Percentiles rank a stretch among this genome's conserved stretches.
Conservation (phyloP, 2,888 invertebrate species). For the Netelia melanura region DNA sequence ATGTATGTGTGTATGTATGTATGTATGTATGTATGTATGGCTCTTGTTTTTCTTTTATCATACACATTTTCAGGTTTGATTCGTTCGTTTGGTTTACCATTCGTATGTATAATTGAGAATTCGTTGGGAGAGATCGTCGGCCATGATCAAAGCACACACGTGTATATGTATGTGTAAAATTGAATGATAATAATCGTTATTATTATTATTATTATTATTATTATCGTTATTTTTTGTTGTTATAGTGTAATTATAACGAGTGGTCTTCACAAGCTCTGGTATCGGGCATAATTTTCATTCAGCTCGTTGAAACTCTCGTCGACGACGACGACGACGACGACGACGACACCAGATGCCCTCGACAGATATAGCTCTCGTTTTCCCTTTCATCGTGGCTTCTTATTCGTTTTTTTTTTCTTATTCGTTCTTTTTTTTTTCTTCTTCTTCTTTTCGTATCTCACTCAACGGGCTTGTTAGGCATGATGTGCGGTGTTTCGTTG, state of each 20-base stretch:
- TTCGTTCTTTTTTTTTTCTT: neutral
- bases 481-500: neutral
- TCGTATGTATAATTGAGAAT: neutral
- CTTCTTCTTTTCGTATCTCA: neutral
- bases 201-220: neutral
- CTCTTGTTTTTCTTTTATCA: constrained; percentile 26
- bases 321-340: neutral
- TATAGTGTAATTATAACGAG: neutral
- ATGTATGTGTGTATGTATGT: no score
- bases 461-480: neutral
- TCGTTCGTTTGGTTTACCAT: constrained; percentile 33
- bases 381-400: neutral
- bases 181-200: neutral
- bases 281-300: neutral
- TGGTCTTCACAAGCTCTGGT: neutral
- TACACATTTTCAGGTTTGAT: constrained; percentile 38
- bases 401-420: neutral
- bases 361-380: neutral
- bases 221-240: neutral
- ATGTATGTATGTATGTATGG: neutral
- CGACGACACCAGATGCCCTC: neutral
- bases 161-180: neutral
- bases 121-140: neutral
- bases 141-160: neutral
- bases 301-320: neutral